These are phyloP conservation scores for Cyaniris semiargus DNA, from an alignment of 2,888 invertebrate species.

Conservation along the genomic window DNA sequence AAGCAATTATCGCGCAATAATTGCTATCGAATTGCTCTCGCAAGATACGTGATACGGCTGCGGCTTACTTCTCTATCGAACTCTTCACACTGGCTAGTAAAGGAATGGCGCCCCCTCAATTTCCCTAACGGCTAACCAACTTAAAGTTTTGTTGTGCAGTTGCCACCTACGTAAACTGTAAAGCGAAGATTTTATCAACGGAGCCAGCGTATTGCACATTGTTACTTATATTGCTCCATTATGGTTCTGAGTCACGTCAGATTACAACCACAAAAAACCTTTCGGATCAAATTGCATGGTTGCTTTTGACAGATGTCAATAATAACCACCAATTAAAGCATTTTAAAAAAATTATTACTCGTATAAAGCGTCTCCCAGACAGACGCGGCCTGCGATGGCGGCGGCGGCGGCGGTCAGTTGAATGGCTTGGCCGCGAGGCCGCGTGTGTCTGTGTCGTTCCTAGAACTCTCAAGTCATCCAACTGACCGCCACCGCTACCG, in stretches of 20 bases:
- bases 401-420: no score
- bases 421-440: no score
- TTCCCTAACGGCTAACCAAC: neutral
- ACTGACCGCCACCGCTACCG: no score
- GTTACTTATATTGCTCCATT: neutral
- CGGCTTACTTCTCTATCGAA: no score
- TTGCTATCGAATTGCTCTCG: no score
- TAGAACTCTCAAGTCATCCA: no score
- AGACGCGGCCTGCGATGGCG: no score
- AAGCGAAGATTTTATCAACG: neutral
- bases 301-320: constrained; percentile 4
- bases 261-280: neutral
- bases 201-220: neutral
- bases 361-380: no score
- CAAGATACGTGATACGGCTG: no score
- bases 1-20: no score
- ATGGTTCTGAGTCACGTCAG: neutral
- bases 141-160: neutral
- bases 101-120: neutral
- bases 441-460: no score
- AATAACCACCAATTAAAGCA: neutral
- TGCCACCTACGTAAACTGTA: neutral
- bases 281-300: neutral
- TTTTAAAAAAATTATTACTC: no score
- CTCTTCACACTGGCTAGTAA: neutral